Evolutionary conservation across 64 coral and sea anemone species (phyloP).

Genomic region (Stichodactyla mertensii): DNA sequence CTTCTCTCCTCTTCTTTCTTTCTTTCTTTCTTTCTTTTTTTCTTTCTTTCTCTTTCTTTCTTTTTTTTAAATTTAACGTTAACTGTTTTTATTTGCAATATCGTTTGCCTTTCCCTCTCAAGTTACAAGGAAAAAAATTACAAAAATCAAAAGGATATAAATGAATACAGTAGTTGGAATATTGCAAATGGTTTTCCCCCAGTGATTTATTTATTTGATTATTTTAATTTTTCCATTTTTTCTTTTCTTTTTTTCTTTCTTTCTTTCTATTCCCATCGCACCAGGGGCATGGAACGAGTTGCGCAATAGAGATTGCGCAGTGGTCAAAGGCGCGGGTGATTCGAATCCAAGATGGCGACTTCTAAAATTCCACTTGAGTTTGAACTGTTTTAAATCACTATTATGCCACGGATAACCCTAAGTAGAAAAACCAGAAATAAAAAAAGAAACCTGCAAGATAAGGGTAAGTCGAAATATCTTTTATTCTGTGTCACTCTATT

Average conservation of each 20-base stretch:
- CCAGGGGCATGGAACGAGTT: not conserved
- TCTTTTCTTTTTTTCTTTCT: no score
- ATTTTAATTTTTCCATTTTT: no score
- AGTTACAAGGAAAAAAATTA: no score
- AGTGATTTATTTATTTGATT: no score
- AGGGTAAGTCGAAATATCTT: not conserved
- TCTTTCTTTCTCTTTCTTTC: not conserved
- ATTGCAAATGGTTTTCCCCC: not conserved
- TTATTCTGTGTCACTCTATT: not conserved
- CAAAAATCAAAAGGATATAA: no score
- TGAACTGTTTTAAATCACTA: not conserved
- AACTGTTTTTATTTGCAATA: no score
- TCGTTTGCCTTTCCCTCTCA: no score
- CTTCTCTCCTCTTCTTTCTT: no score
- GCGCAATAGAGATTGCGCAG: slow-evolving; percentile 13
- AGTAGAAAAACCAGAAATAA: not conserved
- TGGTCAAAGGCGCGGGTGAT: slow-evolving; percentile 2
- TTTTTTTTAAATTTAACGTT: no score
- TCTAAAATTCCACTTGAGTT: not conserved
- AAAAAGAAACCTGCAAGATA: not conserved
- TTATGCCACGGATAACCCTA: not conserved
- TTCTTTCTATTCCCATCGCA: no score
- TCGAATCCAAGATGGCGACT: slow-evolving; percentile 24
- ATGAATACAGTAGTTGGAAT: no score
- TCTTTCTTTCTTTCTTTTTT: not conserved